Evolutionary conservation across 2,888 invertebrate species (phyloP), one percentile per base, ranked within the genome.

Genomic region (Megalurothrips usitatus): DNA sequence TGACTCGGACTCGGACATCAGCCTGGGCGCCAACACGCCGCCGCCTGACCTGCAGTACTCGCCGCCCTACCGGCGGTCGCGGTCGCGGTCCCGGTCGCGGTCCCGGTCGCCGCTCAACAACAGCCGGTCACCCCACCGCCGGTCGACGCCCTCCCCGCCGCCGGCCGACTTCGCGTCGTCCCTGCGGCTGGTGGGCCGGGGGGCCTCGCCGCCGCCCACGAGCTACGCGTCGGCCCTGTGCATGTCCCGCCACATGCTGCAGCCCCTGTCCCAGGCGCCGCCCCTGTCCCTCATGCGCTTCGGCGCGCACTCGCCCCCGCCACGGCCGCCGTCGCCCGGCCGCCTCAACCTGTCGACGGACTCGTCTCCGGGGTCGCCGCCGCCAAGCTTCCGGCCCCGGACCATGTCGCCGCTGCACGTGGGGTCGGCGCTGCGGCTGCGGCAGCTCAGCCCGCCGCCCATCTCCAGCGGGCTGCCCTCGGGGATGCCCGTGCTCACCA

Each of bases 341-440:
- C 88, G 68, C 23, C 68, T 75, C 68, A 75, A 75, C 68, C 68
- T 75, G 68, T 88, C 83, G 88, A 88, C 9, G 86, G 88, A 11
- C 88, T 88, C 83, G 11, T 88, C 88, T 2, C 88, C 88, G 6
- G 88, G 88, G 17, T 88, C 88, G 6, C 88, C 88, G 88, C 88
- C 88, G 0, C 84, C 87, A 47, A 87, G 87, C 83, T 88, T 87
- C 84, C 86, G 88, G n/a, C 84, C 84, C 34, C 82, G 85, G 11
- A 85, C 86, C 26, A 85, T 86, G 47, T 85, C 85, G 12, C 83
- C 81, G 79, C 83, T 86, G 26, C 85, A 85, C 78, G 82, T 85
- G 79, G 84, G 84, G 75, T 79, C 83, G 34, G 84, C 85, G 49
- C 58, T 82, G 11, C 83, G 68, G 23, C 68, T 75, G 26, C 68